phyloP scores from a whole-genome alignment of 2,113 vertebrate species.

The Salvelinus namaycush region DNA sequence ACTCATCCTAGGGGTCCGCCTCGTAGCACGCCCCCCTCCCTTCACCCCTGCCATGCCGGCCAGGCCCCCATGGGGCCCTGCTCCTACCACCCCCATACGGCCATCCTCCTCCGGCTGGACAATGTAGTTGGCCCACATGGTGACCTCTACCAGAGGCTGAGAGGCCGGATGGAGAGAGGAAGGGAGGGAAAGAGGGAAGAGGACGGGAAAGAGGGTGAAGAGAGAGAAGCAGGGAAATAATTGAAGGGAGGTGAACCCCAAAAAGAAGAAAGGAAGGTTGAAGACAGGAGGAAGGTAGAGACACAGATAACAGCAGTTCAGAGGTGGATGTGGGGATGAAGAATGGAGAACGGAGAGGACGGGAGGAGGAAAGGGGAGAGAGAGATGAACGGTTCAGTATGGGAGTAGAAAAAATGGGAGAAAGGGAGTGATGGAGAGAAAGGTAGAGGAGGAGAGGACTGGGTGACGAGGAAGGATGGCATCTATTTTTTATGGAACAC shows the following conservation, averaged over 20 bases:
- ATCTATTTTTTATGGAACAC: slow-evolving; percentile 43
- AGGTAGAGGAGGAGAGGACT: slow-evolving; percentile 25
- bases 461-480: slow-evolving; percentile 43
- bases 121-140: slow-evolving; percentile 90
- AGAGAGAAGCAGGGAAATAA: not conserved
- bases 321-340: not conserved
- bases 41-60: slow-evolving; percentile 38
- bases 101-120: slow-evolving; percentile 79
- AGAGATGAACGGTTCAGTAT: slow-evolving; percentile 27
- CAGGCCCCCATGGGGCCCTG: slow-evolving; percentile 52
- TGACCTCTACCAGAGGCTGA: slow-evolving; percentile 34
- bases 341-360: slow-evolving; percentile 17
- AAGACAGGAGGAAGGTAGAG: not conserved
- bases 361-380: slow-evolving; percentile 27
- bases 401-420: not conserved
- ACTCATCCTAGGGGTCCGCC: slow-evolving; percentile 59
- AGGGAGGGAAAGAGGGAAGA: not conserved
- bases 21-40: slow-evolving; percentile 44
- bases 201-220: not conserved
- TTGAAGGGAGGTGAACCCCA: not conserved
- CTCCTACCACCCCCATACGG: slow-evolving; percentile 60
- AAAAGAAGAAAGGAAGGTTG: not conserved
- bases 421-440: slow-evolving; percentile 34
- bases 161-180: not conserved
- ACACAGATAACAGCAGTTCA: not conserved